Evolutionary conservation across 2,888 invertebrate species (phyloP).

Genomic region (Drosophila nr. perissopoda): DNA sequence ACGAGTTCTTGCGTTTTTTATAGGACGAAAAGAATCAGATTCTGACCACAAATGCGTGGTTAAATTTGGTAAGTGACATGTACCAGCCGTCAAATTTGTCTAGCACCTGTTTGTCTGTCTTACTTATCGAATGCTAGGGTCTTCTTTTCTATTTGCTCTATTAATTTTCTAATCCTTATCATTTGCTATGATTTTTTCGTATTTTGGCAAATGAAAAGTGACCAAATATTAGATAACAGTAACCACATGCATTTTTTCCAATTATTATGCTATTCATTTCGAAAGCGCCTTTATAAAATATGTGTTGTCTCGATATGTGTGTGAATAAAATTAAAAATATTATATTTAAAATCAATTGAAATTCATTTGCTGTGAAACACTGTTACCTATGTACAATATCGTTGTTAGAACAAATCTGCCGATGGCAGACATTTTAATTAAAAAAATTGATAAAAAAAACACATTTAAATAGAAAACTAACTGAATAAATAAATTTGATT

Average conservation of each 20-base stretch:
- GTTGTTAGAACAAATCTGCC: conserved; percentile 42
- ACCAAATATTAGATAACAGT: conserved; percentile 54
- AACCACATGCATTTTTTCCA: conserved; percentile 45
- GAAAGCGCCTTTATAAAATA: conserved; percentile 63
- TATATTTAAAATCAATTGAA: conserved; percentile 28
- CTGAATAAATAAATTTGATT: conserved; percentile 9
- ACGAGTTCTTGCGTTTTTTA: conserved; percentile 86
- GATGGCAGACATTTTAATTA: conserved; percentile 38
- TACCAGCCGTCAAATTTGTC: conserved; percentile 82
- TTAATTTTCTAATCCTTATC: conserved; percentile 2
- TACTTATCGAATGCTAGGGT: conserved; percentile 39
- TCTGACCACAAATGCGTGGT: conserved; percentile 99
- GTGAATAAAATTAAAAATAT: conserved; percentile 57
- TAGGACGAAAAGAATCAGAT: conserved; percentile 99
- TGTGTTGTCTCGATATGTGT: conserved; percentile 69
- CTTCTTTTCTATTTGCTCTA: conserved; percentile 4
- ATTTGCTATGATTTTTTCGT: conserved; percentile 24
- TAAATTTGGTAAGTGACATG: conserved; percentile 96
- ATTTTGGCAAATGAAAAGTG: conserved; percentile 45
- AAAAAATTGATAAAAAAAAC: conserved; percentile 32
- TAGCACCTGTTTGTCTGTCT: conserved; percentile 65
- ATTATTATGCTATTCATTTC: conserved; percentile 39
- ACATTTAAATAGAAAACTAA: conserved; percentile 17
- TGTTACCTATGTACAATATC: conserved; percentile 36
- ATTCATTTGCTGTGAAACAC: conserved; percentile 57